Base-by-base conservation (phyloP, 2,888 invertebrate genomes). In the Drosophila mimica region DNA sequence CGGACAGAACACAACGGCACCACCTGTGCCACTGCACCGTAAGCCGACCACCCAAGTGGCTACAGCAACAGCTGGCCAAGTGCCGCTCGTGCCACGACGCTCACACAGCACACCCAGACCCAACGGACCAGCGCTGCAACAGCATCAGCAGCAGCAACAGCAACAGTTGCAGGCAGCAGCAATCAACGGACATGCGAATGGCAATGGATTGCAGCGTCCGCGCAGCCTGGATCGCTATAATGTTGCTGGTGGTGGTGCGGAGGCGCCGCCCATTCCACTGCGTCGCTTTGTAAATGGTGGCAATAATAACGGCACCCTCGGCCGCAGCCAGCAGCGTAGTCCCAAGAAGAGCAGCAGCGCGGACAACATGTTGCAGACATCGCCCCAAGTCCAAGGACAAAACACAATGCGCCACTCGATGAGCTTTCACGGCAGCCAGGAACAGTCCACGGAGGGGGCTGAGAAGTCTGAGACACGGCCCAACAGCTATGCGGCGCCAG, bases 91-190 rank as follows among this genome's bases (percentile, higher is more conserved):
- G 40, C 93, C 93, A 1, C 79, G 93, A 3, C 88, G 93, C 9
- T 93, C 93, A 0, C 93, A 93, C 40, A 93, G 93, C 73, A 93
- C 92, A 4, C 93, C 93, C 1, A 86, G 93, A 3, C 88, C 75
- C n/a, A 76, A 62, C 36, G 75, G 69, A 4, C 76, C 75, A 28
- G 64, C 76, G 13, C 40, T 68, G 60, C 74, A 48, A 59, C 83
- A 62, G 57, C 76, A 68, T 25, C 75, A 62, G 48, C 74, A 61
- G 48, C 64, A 65, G 53, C 77, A 74, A 34, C 81, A 79, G 28
- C 71, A 65, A 25, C 56, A 62, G 7, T 57, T 51, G 6, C 60
- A 66, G n/a, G n/a, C 38, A 30, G 13, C 56, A 15, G 4, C 38
- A n/a, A 30, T 78, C 11, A 88, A 79, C 51, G 85, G 81, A 0